These are phyloP conservation scores for Episyrphus balteatus DNA, from an alignment of 1,140 invertebrate species.

Conservation along the genomic window DNA sequence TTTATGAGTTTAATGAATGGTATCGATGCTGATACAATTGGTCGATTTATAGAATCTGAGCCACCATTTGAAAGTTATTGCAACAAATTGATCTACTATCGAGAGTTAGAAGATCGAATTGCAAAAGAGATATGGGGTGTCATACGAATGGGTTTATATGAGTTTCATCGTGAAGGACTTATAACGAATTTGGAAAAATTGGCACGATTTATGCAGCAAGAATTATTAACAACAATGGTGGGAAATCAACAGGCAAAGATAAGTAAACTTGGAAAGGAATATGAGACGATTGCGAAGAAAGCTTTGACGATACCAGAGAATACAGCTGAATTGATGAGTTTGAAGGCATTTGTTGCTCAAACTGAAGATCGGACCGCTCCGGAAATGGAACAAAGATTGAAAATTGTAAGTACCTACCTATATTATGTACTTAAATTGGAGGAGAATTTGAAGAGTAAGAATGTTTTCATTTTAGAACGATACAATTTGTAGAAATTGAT, in stretches of 20 bases:
- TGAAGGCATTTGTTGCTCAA: constrained; percentile 65
- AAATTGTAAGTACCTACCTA: constrained; percentile 37
- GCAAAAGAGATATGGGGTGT: constrained; percentile 52
- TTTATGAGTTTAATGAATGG: constrained; percentile 71
- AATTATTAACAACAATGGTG: constrained; percentile 61
- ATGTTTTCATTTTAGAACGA: background rate
- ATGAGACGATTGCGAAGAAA: constrained; percentile 67
- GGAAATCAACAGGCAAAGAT: constrained; percentile 61
- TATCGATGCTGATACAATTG: constrained; percentile 48
- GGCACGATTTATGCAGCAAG: constrained; percentile 57
- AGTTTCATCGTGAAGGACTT: constrained; percentile 71
- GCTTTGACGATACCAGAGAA: constrained; percentile 67
- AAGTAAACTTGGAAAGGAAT: constrained; percentile 71
- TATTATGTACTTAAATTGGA: too few relatives aligned
- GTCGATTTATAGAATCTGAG: constrained; percentile 54
- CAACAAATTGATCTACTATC: constrained; percentile 51
- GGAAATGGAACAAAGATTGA: constrained; percentile 64
- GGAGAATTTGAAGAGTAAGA: background rate
- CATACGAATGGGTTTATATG: constrained; percentile 71
- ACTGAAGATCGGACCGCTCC: constrained; percentile 54
- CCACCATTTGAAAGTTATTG: constrained; percentile 58
- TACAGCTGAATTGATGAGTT: constrained; percentile 73
- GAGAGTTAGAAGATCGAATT: constrained; percentile 51
- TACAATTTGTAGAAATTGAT: background rate
- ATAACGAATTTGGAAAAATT: constrained; percentile 57